A percentile compares a stretch with the other conserved stretches of the same genome.
These are phyloP conservation scores for Lagenorhynchus albirostris DNA, from an alignment of 2,113 vertebrate species.

Conservation along the genomic window DNA sequence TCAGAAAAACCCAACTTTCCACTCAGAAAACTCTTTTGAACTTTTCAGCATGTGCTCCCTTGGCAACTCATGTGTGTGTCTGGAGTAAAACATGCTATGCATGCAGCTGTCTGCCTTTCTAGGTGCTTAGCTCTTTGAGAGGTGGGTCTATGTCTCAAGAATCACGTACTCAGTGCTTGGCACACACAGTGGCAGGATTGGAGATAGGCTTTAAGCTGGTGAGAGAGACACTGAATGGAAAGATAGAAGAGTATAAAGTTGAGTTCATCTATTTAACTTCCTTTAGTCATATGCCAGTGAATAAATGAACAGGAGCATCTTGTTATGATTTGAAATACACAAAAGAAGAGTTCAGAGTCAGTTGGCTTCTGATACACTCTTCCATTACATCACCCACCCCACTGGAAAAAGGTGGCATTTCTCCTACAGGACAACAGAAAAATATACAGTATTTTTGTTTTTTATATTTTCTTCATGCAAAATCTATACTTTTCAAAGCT, in stretches of 20 bases:
- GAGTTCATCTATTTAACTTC: not conserved
- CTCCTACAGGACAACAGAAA: not conserved
- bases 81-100: not conserved
- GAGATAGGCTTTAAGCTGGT: not conserved
- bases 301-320: not conserved
- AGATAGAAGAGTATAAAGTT: not conserved
- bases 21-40: not conserved
- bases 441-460: not conserved
- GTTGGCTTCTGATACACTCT: not conserved
- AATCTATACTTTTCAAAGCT: not conserved
- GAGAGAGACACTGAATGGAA: not conserved
- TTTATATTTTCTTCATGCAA: not conserved
- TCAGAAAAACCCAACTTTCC: not conserved
- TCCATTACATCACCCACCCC: not conserved
- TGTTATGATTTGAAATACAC: not conserved
- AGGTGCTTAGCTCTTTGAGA: not conserved
- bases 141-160: not conserved
- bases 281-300: not conserved
- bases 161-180: not conserved
- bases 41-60: not conserved
- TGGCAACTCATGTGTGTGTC: not conserved
- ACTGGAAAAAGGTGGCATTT: not conserved
- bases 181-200: not conserved
- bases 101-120: not conserved
- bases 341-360: not conserved